Evolutionary conservation across 2,888 invertebrate species (phyloP).

Genomic region (Nomada ruficornis): DNA sequence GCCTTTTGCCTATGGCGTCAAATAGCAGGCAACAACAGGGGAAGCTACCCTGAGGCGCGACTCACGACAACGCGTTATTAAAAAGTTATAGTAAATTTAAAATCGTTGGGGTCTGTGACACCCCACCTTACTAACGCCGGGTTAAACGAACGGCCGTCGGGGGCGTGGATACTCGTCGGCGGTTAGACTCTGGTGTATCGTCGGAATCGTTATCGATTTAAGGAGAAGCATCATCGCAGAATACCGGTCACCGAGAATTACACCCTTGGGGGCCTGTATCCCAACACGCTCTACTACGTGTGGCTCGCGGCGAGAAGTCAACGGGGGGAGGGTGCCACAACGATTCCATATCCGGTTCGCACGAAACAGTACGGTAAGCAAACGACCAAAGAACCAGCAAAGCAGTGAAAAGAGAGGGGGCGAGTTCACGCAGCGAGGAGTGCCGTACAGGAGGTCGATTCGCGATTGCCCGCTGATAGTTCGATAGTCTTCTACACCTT

Average conservation of each 20-base stretch:
- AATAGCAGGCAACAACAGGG: no score
- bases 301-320: slow-evolving; percentile 98
- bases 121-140: no score
- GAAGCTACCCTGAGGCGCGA: no score
- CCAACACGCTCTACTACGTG: slow-evolving; percentile 98
- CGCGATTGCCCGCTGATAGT: slow-evolving; percentile 50
- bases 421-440: slow-evolving; percentile 81
- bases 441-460: slow-evolving; percentile 72
- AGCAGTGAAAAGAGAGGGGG: no score
- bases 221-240: slow-evolving; percentile 93
- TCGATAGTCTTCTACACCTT: slow-evolving; percentile 5
- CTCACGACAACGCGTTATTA: no score
- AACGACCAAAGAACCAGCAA: slow-evolving; percentile 52
- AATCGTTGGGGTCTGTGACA: no score
- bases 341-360: slow-evolving; percentile 96
- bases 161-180: no score
- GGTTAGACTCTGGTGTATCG: background rate
- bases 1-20: no score
- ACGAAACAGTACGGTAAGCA: slow-evolving; percentile 99
- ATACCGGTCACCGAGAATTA: slow-evolving; percentile 94
- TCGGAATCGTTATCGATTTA: slow-evolving; percentile 17
- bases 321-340: slow-evolving; percentile 97
- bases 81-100: no score
- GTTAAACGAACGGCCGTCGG: background rate
- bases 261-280: slow-evolving; percentile 95